A percentile compares a stretch with the other conserved stretches of the same genome.
phyloP scores from a whole-genome alignment of 2,797 vertebrate genomes.

The Phyllotis vaccarum region DNA sequence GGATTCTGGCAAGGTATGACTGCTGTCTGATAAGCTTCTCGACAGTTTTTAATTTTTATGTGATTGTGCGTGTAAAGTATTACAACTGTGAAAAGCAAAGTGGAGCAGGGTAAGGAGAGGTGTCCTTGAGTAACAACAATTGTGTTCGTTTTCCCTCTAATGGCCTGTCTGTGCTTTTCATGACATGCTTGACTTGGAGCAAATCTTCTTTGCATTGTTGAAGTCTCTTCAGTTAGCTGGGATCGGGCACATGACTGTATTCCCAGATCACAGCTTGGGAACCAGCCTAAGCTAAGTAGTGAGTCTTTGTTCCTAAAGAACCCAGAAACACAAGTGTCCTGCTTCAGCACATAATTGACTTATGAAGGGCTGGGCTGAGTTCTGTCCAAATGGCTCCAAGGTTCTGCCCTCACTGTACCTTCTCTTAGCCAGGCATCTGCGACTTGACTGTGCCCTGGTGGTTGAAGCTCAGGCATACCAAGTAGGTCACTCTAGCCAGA shows the following conservation, averaged over 20 bases:
- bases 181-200: not conserved
- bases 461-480: not conserved
- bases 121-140: not conserved
- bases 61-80: not conserved
- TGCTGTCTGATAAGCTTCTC: not conserved
- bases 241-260: not conserved
- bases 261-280: not conserved
- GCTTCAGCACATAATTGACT: conserved; percentile 7
- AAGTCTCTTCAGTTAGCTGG: not conserved
- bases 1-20: conserved; percentile 95
- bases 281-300: not conserved
- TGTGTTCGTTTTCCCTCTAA: not conserved
- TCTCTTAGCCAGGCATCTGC: not conserved
- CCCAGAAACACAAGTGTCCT: not conserved
- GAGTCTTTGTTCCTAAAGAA: not conserved
- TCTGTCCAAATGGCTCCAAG: not conserved
- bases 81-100: not conserved
- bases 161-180: not conserved
- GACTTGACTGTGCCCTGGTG: not conserved
- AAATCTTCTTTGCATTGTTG: conserved; percentile 20
- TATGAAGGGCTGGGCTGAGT: not conserved
- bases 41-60: not conserved
- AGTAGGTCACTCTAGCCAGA: not conserved
- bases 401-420: not conserved
- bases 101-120: not conserved